Evolutionary conservation across 2,797 vertebrate genomes (phyloP), one percentile per base, ranked within the genome.

Genomic region (Semaprochilodus insignis): DNA sequence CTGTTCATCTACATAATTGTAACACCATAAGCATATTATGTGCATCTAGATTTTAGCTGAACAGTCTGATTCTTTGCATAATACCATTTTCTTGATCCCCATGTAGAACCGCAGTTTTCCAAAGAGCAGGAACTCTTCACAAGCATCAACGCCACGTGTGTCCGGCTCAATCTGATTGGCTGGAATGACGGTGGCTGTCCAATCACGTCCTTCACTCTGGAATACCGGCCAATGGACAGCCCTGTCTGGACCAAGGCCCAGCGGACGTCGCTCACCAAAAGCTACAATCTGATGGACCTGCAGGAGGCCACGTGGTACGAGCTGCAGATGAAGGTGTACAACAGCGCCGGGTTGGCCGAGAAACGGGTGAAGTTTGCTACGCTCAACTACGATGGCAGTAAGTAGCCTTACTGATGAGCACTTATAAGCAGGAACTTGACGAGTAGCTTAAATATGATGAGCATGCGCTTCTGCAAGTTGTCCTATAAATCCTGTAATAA

Each of bases 221-320:
- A 99, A 87, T 99, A 98, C 81, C 94, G 97, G 0, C 92, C 97
- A 0, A 94, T 97, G 0, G 97, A 97, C 11, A 95, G 96, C 13
- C 94, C 96, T 0, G 93, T 96, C 0, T 99, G 98, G 98, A 97
- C 96, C 81, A 97, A 97, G 0, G 97, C 97, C 0, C 97, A 98
- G 91, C 93, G 97, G 77, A 97, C 97, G 1, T 97, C 97, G 2
- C 95, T 98, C 52, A 97, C 97, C n/a, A 99, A 99, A 88, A 98
- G 97, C 69, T 98, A 97, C 92, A 96, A 96, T 63, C 91, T 99
- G 27, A 97, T 97, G 0, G 97, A 99, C 90, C 95, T 99, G 83
- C 97, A 98, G 91, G 97, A 99, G 78, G 97, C 97, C 88, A 98
- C 97, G 4, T 99, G 98, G 98, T 99, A 98, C 0, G 97, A 99